Conservation (phyloP, 2,888 invertebrate species). For the Heliconius aoede region DNA sequence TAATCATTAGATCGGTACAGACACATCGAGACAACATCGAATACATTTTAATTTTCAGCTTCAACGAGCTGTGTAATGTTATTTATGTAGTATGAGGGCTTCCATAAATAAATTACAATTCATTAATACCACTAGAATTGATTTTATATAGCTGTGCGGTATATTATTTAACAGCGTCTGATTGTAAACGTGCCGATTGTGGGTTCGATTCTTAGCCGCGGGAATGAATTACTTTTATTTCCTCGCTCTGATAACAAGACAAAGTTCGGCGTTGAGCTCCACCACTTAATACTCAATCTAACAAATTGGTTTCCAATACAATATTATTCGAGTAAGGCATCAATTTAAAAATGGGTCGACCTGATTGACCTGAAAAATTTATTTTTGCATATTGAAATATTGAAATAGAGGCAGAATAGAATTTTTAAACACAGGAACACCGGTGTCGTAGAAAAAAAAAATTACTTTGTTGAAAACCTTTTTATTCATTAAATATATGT, state of each 20-base stretch:
- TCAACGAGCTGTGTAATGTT: slow-evolving; percentile 69
- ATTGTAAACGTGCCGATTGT: neutral
- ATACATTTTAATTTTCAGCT: slow-evolving; percentile 69
- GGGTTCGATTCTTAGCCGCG: too few species aligned
- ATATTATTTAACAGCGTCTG: neutral
- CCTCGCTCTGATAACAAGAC: neutral
- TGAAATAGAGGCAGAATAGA: neutral
- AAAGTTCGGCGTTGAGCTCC: neutral
- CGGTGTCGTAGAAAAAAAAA: neutral
- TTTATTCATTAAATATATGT: neutral
- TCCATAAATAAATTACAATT: slow-evolving; percentile 40
- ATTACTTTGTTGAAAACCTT: neutral
- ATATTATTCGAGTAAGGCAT: slow-evolving; percentile 14
- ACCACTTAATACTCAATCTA: neutral
- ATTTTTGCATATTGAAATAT: slow-evolving; percentile 12
- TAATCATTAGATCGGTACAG: slow-evolving; percentile 34
- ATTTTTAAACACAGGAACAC: slow-evolving; percentile 2
- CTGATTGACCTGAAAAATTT: neutral
- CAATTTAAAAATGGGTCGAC: slow-evolving; percentile 10
- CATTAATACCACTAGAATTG: slow-evolving; percentile 4
- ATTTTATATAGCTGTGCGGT: neutral
- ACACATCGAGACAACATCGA: slow-evolving; percentile 41
- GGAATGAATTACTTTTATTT: neutral
- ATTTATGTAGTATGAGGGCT: slow-evolving; percentile 64
- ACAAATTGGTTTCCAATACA: slow-evolving; percentile 20